Base-by-base conservation (phyloP, 1,140 invertebrate species). In the Drosophila ambigua region DNA sequence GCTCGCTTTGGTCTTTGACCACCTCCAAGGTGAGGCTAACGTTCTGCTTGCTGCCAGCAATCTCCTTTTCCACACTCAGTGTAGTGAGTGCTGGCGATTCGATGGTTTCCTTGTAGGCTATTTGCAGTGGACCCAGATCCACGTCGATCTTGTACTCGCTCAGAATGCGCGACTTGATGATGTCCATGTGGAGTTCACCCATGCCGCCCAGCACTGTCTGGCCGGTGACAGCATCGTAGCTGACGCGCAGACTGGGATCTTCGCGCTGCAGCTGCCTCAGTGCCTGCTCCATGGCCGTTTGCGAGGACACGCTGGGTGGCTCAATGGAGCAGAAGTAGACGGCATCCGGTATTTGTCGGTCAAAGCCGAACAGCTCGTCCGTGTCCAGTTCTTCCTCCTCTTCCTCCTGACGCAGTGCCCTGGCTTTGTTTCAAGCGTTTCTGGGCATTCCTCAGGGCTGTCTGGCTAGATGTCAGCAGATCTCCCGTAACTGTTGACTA, bases 271-370 rank as follows among this genome's bases (percentile, higher is more conserved):
- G 92, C 92, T 97, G 95, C 16, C 93, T 92, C n/a, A 99, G 93
- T 0, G 98, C 98, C 23, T 93, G 92, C 51, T 99, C 98, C 71
- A 99, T 93, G 5, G 95, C 91, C 50, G 93, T 93, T 92, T 98
- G 96, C 44, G 94, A 94, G 1, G 95, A 93, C 61, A 95, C 85
- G 57, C 96, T 98, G 0, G 97, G 96, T 0, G 98, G 96, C 93
- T 99, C 99, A 54, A 99, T 96, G 0, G 97, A 97, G 92, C 98
- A 99, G 88, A 99, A 98, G 92, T 99, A 99, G 0, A 99, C 98
- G 1, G 98, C 98, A 82, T 98, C 96, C 0, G 98, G 97, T 64
- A 98, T 92, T 48, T 94, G 93, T 2, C 96, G 93, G 11, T 95
- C 95, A 57, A 91, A 67, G 78, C 93, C 78, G 93, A 93, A 95